Evolutionary conservation across 2,888 invertebrate species (phyloP).

Genomic region (Euclidia mi): DNA sequence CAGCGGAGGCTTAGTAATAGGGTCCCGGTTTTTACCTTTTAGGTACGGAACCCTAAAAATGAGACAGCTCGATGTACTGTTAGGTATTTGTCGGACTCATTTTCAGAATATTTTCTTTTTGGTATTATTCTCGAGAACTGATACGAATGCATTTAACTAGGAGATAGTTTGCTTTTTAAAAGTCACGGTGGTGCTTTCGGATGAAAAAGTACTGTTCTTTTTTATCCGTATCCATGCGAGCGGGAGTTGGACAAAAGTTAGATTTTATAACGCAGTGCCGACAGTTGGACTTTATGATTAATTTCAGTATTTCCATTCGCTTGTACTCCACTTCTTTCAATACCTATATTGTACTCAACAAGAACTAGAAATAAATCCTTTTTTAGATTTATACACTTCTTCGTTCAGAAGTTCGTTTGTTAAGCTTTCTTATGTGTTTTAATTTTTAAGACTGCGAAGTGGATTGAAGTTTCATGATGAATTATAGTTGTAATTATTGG

Average conservation of each 20-base stretch:
- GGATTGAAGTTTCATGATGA: too few species aligned
- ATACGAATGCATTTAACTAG: neutral
- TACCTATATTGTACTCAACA: too few species aligned
- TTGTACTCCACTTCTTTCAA: neutral
- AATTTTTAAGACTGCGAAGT: too few species aligned
- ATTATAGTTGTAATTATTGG: too few species aligned
- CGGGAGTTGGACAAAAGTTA: neutral
- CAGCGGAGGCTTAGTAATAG: too few species aligned
- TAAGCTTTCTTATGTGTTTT: too few species aligned
- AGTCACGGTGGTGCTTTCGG: neutral
- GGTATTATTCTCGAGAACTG: neutral
- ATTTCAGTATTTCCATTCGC: neutral
- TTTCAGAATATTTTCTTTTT: too few species aligned
- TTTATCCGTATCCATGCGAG: neutral
- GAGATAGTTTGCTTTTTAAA: neutral
- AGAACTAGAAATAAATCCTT: neutral
- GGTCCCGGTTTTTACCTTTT: too few species aligned
- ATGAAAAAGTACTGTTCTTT: neutral
- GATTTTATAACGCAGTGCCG: slow-evolving; percentile 5
- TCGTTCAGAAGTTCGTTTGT: neutral
- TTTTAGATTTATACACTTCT: neutral
- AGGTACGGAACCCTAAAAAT: too few species aligned
- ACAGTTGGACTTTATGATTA: neutral
- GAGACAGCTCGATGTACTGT: too few species aligned
- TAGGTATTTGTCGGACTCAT: too few species aligned